These are phyloP conservation scores for Phanerotoma sp. DNA, from an alignment of 2,888 invertebrate genomes.

Conservation along the genomic window DNA sequence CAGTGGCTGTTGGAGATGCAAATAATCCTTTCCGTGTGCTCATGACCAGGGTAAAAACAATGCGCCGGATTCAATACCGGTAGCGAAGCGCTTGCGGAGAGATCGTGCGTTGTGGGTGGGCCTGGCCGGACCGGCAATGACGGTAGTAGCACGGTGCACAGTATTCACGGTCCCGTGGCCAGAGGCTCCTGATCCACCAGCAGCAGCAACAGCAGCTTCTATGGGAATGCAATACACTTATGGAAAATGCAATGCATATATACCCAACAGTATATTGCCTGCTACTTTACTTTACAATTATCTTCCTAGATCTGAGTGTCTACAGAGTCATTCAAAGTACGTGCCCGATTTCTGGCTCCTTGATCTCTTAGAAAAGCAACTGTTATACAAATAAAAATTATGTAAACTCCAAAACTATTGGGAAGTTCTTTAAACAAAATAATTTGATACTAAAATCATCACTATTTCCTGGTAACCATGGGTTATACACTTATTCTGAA, in stretches of 20 bases:
- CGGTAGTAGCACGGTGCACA: slow-evolving; percentile 32
- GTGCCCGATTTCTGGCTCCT: too few species aligned
- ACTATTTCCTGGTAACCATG: too few species aligned
- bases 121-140: slow-evolving; percentile 38
- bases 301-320: not conserved
- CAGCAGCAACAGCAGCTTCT: slow-evolving; percentile 42
- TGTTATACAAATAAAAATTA: too few species aligned
- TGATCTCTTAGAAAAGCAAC: too few species aligned
- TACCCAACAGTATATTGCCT: slow-evolving; percentile 28
- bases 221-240: slow-evolving; percentile 52
- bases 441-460: too few species aligned
- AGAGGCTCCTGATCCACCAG: slow-evolving; percentile 25
- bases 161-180: slow-evolving; percentile 30
- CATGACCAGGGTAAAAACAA: slow-evolving; percentile 53
- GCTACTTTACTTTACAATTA: slow-evolving; percentile 8
- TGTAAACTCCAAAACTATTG: too few species aligned
- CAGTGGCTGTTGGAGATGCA: slow-evolving; percentile 43
- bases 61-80: slow-evolving; percentile 57
- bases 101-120: slow-evolving; percentile 58
- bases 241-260: slow-evolving; percentile 45
- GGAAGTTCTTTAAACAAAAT: too few species aligned
- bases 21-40: slow-evolving; percentile 49
- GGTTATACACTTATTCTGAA: too few species aligned
- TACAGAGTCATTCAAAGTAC: too few species aligned
- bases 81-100: slow-evolving; percentile 47